Base-by-base conservation (phyloP, 2,113 vertebrate species). In the Cheirogaleus medius region DNA sequence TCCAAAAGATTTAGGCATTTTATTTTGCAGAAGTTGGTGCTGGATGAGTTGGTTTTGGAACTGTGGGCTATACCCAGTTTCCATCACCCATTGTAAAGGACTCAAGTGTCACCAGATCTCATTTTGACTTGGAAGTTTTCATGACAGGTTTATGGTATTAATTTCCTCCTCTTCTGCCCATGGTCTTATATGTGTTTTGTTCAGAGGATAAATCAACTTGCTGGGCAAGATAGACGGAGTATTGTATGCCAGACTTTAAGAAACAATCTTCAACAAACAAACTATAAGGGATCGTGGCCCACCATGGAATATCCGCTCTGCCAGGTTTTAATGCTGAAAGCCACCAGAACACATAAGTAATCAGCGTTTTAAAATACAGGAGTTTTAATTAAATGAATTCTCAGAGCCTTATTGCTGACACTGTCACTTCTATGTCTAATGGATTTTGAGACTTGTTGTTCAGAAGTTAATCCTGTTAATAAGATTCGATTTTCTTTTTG, bases 91-190 rank as follows among this genome's bases (percentile, higher is more conserved):
- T 66, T 15, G 27, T 86, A 95, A 96, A 90, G n/a, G 69, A 86
- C 81, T 98, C 93, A 60, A 78, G 90, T 98, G 97, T 63, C 64
- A 95, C 95, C 97, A 90, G 87, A 87, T 97, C 98, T 98, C 95
- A 97, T 96, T 98, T 97, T 98, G 98, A 98, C 97, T 98, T 42
- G 95, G 98, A 98, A 98, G 92, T 94, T 93, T 97, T 98, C 94
- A 81, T 98, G 98, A 98, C 98, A 99, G 97, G 97, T 99, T 98
- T 98, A 98, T 97, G 95, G 97, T 95, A 98, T 98, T 99, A 97
- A 99, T 98, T 98, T 98, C 95, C 96, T 98, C 93, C 97, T 95
- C 95, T 94, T 95, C 97, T 97, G 92, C 91, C 56, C 94, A 95
- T 52, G 49, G 88, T 68, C 85, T 98, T 98, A 95, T 97, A 95